phyloP scores from a whole-genome alignment of 2,113 vertebrate species.

The Psilopsiagon aurifrons region DNA sequence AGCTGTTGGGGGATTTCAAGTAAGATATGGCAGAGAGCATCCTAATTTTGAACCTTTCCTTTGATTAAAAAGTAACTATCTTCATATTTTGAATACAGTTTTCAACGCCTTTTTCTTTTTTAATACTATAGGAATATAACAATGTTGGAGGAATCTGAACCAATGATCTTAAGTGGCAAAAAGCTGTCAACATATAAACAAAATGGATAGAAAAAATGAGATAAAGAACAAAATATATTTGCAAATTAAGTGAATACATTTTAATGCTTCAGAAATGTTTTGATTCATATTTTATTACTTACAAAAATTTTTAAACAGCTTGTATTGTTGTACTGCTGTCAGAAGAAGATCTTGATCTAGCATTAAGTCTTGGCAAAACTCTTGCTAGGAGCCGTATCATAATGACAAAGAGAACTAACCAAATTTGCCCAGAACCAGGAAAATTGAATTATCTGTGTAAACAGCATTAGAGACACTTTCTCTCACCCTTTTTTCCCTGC shows the following conservation, averaged over 20 bases:
- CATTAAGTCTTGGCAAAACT: neutral
- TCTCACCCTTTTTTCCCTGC: neutral
- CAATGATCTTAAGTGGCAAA: neutral
- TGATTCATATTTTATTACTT: neutral
- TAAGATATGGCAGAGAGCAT: neutral
- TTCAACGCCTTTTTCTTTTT: neutral
- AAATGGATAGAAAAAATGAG: neutral
- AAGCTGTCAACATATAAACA: accelerated
- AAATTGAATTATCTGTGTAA: slow-evolving; percentile 9
- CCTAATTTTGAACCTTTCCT: neutral
- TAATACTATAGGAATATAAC: neutral
- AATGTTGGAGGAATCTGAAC: neutral
- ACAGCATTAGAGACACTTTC: neutral
- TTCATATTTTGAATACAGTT: neutral
- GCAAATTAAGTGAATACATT: neutral
- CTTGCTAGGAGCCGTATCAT: neutral
- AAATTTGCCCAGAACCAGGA: neutral
- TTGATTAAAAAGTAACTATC: neutral
- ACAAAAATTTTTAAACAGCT: neutral
- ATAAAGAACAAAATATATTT: neutral
- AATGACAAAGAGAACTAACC: neutral
- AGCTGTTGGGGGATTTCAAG: neutral
- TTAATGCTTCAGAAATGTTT: neutral
- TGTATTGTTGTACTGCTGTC: neutral
- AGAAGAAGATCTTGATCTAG: neutral